These are phyloP conservation scores for Epirrhoe tristata DNA, from an alignment of 2,888 invertebrate genomes.

Conservation along the genomic window DNA sequence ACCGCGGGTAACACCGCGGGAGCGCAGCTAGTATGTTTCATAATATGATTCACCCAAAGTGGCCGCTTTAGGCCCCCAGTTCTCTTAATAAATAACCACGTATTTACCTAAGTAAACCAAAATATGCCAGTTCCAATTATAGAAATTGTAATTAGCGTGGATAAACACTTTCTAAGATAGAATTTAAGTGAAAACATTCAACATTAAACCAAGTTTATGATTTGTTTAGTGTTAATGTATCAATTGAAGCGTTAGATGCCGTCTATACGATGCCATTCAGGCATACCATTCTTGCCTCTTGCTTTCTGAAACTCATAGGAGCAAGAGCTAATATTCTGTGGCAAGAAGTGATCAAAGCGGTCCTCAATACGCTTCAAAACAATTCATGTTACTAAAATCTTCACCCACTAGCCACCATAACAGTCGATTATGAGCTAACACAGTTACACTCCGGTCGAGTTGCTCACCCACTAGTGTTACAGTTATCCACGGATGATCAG, in stretches of 20 bases:
- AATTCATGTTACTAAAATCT: neutral
- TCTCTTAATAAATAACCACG: too few species aligned
- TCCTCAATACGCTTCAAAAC: too few species aligned
- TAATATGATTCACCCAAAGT: too few species aligned
- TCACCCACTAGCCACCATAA: neutral
- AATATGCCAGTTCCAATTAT: neutral
- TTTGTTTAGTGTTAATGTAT: neutral
- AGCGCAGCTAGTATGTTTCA: too few species aligned
- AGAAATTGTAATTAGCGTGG: neutral
- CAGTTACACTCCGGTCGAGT: conserved; percentile 3
- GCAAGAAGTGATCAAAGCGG: too few species aligned
- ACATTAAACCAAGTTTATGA: neutral
- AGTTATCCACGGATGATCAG: neutral
- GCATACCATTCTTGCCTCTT: too few species aligned
- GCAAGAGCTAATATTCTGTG: too few species aligned
- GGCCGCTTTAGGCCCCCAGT: too few species aligned
- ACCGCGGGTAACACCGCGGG: too few species aligned
- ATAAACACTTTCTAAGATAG: neutral
- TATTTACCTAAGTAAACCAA: too few species aligned
- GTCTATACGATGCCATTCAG: neutral
- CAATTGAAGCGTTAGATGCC: neutral
- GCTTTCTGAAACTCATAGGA: too few species aligned
- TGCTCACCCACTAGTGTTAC: neutral
- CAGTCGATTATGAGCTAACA: conserved; percentile 8
- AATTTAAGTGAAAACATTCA: neutral